phyloP scores from a whole-genome alignment of 2,113 vertebrate genomes.

The Choloepus hoffmanni region DNA sequence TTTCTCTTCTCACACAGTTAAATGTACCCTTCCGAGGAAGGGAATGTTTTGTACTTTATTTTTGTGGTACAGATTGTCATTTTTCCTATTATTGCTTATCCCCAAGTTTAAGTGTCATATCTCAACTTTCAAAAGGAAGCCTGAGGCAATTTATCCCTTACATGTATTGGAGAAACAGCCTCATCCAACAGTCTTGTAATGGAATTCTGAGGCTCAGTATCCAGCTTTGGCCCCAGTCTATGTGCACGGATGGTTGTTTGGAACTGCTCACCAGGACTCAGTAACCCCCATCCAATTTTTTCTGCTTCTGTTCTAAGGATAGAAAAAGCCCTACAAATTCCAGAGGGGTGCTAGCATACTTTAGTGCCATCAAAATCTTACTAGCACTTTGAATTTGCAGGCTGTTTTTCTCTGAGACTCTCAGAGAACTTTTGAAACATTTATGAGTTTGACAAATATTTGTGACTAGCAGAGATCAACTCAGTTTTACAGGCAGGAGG shows the following conservation, averaged over 20 bases:
- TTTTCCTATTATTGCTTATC: slow-evolving; percentile 12
- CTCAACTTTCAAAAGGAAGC: slow-evolving; percentile 34
- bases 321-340: slow-evolving; percentile 65
- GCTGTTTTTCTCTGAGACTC: slow-evolving; percentile 51
- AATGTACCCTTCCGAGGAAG: slow-evolving; percentile 57
- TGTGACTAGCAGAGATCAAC: slow-evolving; percentile 21
- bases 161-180: slow-evolving; percentile 12
- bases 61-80: not conserved
- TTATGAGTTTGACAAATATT: slow-evolving; percentile 68
- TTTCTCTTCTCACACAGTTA: slow-evolving; percentile 63
- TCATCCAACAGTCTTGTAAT: not conserved
- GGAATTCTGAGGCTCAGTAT: not conserved
- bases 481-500: slow-evolving; percentile 51
- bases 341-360: slow-evolving; percentile 31
- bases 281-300: slow-evolving; percentile 63
- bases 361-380: slow-evolving; percentile 60
- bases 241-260: not conserved
- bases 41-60: slow-evolving; percentile 19
- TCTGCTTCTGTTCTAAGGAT: slow-evolving; percentile 54
- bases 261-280: slow-evolving; percentile 27
- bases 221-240: not conserved
- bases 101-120: slow-evolving; percentile 16
- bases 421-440: slow-evolving; percentile 74
- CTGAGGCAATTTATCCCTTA: slow-evolving; percentile 47
- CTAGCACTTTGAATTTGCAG: slow-evolving; percentile 63